Evolutionary conservation across 1,140 invertebrate genomes (phyloP), one percentile per base, ranked within the genome.

Genomic region (Phymastichus coffea): DNA sequence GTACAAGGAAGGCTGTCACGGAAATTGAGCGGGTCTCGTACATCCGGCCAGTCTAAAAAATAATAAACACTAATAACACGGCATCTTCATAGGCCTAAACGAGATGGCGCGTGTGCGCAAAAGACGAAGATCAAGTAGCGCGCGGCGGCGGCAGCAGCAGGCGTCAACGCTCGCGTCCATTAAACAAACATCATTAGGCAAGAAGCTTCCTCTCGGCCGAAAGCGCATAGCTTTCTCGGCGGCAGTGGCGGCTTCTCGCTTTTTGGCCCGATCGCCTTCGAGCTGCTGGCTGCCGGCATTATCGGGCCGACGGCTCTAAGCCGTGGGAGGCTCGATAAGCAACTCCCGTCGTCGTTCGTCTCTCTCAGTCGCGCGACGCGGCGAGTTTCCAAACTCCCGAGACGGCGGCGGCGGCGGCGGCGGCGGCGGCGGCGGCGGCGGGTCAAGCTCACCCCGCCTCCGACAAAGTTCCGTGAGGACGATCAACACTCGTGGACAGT

Each of bases 121-220:
- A 44, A 44, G 25, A n/a, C 23, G 44, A 47, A 47, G 44, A 47
- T n/a, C 23, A 25, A 47, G 44, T 28, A 7, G 7, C 15, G n/a
- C 25, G 44, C 14, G 23, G 14, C 23, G 28, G 28, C 6, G 7
- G 15, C 7, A n/a, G 51, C 17, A 33, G 28, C 28, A 51, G 48
- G 48, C 48, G 48, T 51, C 14, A 28, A 38, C n/a, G n/a, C n/a
- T n/a, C n/a, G n/a, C 54, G 62, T 63, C 53, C 62, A 63, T 56
- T 63, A 56, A 63, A 60, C 62, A 63, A 63, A 63, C 62, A 63
- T 63, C 62, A 63, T 63, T 63, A 63, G 55, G 56, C 48, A 47
- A 54, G 43, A 51, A 63, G 37, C 51, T 25, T n/a, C n/a, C n/a
- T n/a, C n/a, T n/a, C n/a, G n/a, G n/a, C n/a, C n/a, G n/a, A n/a